Base-by-base conservation (phyloP, 2,113 vertebrate genomes). In the Nematolebias whitei region DNA sequence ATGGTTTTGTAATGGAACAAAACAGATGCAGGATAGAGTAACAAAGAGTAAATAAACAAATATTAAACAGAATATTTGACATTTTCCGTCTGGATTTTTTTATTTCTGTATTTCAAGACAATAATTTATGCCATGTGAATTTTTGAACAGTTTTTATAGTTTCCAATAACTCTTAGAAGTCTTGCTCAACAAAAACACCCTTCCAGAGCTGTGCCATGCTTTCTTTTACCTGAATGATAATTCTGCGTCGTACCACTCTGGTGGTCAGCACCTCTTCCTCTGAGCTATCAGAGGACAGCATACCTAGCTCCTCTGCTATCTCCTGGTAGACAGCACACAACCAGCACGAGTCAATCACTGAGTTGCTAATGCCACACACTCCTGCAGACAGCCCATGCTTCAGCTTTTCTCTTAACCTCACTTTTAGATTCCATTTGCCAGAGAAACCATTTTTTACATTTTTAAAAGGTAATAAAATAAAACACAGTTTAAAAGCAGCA, bases 231-330 rank as follows among this genome's bases (percentile, higher is more conserved):
- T 99, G 96, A 61, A 99, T 98, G 73, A 98, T 96, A 67, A 99
- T 94, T 83, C 96, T 94, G 44, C 97, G 96, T 61, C 95, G 95
- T 81, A 99, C 78, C 77, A 99, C 95, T 90, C 97, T 94, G 93
- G 97, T 98, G 54, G 96, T 98, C 84, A 98, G 89, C 83, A 95
- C 93, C 70, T 97, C 95, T 1, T 99, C 96, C 88, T 98, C 97
- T 15, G 96, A 98, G 93, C 95, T 97, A 91, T 88, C 91, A 86
- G 96, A 95, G 80, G 96, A 95, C 92, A 95, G 93, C 85, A 84
- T 82, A 18, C 97, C 96, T 93, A 99, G 92, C 82, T 96, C 95
- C 87, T 95, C 92, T 71, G 91, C 91, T 92, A 99, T 85, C 84
- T 97, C 96, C 97, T 99, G 76, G 79, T 85, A 87, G 92, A 90